phyloP scores from a whole-genome alignment of 1,140 invertebrate genomes.

The Globodera rostochiensis region DNA sequence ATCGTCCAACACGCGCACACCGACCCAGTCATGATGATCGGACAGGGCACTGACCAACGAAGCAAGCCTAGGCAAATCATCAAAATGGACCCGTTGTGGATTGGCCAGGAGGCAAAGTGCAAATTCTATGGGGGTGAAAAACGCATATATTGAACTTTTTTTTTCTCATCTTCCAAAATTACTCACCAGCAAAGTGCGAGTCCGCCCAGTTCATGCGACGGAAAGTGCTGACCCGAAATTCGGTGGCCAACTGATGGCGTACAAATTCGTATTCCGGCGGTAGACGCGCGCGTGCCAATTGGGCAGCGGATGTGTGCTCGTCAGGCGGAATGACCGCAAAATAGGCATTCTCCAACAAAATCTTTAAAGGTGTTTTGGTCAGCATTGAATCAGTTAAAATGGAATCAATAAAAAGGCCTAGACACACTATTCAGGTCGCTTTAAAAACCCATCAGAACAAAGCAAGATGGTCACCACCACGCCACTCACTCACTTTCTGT shows the following conservation, averaged over 20 bases:
- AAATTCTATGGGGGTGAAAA: conserved; percentile 30
- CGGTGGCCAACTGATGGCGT: conserved; percentile 39
- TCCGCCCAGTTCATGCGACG: conserved; percentile 85
- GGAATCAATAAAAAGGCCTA: too few relatives aligned
- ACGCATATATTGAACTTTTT: too few relatives aligned
- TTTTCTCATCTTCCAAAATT: neutral
- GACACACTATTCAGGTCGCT: neutral
- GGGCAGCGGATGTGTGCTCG: conserved; percentile 22
- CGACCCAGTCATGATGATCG: conserved; percentile 70
- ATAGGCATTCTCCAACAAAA: conserved; percentile 81
- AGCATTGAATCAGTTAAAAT: too few relatives aligned
- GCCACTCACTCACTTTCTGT: conserved; percentile 40
- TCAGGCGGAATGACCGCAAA: conserved; percentile 48
- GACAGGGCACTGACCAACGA: conserved; percentile 73
- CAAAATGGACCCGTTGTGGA: conserved; percentile 84
- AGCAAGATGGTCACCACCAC: neutral
- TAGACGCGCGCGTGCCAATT: conserved; percentile 79
- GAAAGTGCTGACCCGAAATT: conserved; percentile 67
- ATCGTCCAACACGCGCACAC: conserved; percentile 31
- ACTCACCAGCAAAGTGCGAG: conserved; percentile 33
- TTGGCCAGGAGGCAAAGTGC: conserved; percentile 72
- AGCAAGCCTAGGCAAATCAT: conserved; percentile 77
- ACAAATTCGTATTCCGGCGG: conserved; percentile 69
- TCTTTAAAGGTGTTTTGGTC: conserved; percentile 73
- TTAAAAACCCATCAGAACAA: neutral